Percentiles rank a stretch among this genome's conserved stretches.
Evolutionary conservation across 2,888 invertebrate species (phyloP).

Genomic region (Nudaria mundana): DNA sequence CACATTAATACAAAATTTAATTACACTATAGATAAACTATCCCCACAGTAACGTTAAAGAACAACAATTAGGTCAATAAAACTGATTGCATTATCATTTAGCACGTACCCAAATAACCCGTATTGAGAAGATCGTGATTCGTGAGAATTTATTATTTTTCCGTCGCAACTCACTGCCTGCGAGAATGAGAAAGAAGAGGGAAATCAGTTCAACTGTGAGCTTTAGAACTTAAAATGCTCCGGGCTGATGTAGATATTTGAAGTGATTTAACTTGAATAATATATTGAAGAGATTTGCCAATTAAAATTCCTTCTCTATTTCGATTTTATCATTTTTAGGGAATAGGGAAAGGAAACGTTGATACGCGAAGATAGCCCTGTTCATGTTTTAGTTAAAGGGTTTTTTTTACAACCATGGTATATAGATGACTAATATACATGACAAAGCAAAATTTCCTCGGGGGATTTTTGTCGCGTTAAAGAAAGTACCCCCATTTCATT

Average conservation of each 20-base stretch:
- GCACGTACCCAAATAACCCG: constrained; percentile 32
- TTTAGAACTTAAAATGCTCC: constrained; percentile 17
- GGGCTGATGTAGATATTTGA: constrained; percentile 8
- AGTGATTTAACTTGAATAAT: constrained; percentile 15
- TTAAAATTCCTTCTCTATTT: too few relatives aligned
- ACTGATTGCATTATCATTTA: constrained; percentile 38
- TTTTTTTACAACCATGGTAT: too few relatives aligned
- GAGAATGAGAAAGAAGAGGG: constrained; percentile 10
- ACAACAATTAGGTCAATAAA: constrained; percentile 38
- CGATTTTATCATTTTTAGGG: too few relatives aligned
- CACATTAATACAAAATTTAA: constrained; percentile 14
- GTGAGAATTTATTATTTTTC: constrained; percentile 20
- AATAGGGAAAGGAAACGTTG: too few relatives aligned
- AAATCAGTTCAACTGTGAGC: constrained; percentile 16
- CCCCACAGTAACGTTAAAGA: too few relatives aligned
- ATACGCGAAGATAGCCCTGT: too few relatives aligned
- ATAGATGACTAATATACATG: background rate
- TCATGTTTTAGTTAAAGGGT: too few relatives aligned
- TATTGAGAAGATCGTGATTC: constrained; percentile 18
- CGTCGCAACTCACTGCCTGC: constrained; percentile 11
- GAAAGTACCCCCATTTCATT: background rate
- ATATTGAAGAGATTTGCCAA: too few relatives aligned
- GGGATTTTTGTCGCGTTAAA: background rate
- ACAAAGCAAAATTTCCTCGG: background rate
- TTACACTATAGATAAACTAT: too few relatives aligned